phyloP scores from a whole-genome alignment of 2,113 vertebrate species.

The Pteropus alecto region DNA sequence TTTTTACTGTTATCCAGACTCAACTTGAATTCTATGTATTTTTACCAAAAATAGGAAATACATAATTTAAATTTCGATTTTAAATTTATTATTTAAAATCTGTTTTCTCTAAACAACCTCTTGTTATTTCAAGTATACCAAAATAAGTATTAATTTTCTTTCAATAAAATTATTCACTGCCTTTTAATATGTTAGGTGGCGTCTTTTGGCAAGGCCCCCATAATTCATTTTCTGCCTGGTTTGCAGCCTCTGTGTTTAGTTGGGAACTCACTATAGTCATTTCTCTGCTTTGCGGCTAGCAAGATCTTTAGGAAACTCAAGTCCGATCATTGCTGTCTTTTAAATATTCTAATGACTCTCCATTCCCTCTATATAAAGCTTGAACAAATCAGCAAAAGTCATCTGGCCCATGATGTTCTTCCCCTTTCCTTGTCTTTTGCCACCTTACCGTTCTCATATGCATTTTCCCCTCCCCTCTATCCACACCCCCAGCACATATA shows the following conservation, averaged over 20 bases:
- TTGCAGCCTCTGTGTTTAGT: background rate
- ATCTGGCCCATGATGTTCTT: background rate
- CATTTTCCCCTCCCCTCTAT: background rate
- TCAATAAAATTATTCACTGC: background rate
- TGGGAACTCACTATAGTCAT: background rate
- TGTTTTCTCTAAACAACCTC: conserved; percentile 43
- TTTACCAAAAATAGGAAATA: background rate
- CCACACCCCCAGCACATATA: fast-evolving
- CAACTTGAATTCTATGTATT: background rate
- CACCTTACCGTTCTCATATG: background rate
- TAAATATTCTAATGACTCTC: background rate
- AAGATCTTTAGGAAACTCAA: background rate
- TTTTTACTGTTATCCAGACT: background rate
- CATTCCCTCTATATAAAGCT: background rate
- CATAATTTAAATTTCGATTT: background rate
- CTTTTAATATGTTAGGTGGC: background rate
- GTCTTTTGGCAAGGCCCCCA: background rate
- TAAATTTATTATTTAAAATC: background rate
- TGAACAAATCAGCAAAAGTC: background rate
- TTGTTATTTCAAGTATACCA: conserved; percentile 31
- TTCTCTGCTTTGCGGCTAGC: background rate
- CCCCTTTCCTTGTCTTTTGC: background rate
- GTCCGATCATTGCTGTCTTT: background rate
- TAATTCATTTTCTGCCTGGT: background rate
- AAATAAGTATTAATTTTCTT: background rate